phyloP scores from a whole-genome alignment of 2,797 vertebrate genomes.

The Rhynchotus rufescens region DNA sequence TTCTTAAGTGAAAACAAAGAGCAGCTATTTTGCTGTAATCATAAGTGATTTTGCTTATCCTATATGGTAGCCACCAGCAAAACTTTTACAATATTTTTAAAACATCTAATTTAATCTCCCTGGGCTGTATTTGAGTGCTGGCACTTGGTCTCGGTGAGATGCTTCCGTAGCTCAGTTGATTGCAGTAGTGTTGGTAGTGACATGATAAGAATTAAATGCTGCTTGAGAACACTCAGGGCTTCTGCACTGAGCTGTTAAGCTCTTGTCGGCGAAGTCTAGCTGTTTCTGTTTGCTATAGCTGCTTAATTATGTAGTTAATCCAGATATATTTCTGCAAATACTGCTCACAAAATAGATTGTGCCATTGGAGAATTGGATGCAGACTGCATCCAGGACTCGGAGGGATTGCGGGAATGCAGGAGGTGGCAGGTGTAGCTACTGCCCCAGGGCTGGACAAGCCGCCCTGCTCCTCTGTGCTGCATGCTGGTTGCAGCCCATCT shows the following conservation, averaged over 20 bases:
- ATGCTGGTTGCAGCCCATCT: accelerated
- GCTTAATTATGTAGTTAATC: background rate
- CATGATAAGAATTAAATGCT: background rate
- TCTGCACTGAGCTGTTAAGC: background rate
- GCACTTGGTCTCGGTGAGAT: accelerated
- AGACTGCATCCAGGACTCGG: accelerated
- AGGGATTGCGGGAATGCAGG: background rate
- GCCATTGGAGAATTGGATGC: accelerated
- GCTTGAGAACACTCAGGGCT: background rate
- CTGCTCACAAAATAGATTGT: background rate
- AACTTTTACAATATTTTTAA: background rate
- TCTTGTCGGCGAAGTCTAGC: background rate
- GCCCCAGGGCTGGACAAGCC: background rate
- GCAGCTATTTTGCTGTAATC: background rate
- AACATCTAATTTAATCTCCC: background rate
- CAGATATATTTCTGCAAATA: background rate
- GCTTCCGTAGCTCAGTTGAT: background rate
- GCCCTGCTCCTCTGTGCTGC: accelerated
- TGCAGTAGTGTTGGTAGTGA: background rate
- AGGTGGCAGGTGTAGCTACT: background rate
- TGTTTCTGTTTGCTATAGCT: background rate
- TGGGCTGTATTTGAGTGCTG: background rate
- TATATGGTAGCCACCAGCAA: background rate
- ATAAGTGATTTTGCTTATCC: background rate
- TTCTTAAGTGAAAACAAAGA: background rate